Evolutionary conservation across 1,140 invertebrate species (phyloP), one percentile per base, ranked within the genome.

Genomic region (Daktulosphaira vitifoliae): DNA sequence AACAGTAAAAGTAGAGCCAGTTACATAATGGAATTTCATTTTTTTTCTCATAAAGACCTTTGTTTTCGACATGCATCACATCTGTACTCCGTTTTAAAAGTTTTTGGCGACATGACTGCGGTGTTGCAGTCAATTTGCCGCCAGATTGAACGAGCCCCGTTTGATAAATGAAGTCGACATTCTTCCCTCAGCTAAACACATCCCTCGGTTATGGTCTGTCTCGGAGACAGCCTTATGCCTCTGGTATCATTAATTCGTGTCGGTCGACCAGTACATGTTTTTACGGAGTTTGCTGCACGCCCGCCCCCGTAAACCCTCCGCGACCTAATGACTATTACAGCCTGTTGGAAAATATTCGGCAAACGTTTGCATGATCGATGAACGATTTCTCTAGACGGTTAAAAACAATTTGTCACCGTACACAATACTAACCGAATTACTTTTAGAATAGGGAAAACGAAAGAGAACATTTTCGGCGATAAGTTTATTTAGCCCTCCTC

Each of bases 91-190:
- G 29, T 33, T 11, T 11, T 33, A 33, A 33, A 33, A 33, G 29
- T 33, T 15, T 62, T 62, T 62, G 39, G 56, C 56, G 56, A 48
- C n/a, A 16, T n/a, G 5, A 29, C 56, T 46, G 56, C 56, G 56
- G 56, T 62, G 56, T 48, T 62, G 56, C 56, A 62, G 56, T 62
- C 56, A 62, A 62, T 62, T 62, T 62, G 56, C 56, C 56, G 56
- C 23, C 56, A 48, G 56, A 62, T 62, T 59, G 54, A 59, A 59
- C 56, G 56, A n/a, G 38, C 49, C 20, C n/a, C 39, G 42, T 62
- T 62, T 62, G 56, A 62, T 48, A 62, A 62, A 62, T 62, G 56
- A 62, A 62, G 25, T 56, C 38, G 53, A 20, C 33, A 8, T 16
- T 20, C 11, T 54, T 38, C 52, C 33, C 44, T 51, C 13, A 8